Evolutionary conservation across 2,113 vertebrate species (phyloP).

Genomic region (Aramus guarauna): DNA sequence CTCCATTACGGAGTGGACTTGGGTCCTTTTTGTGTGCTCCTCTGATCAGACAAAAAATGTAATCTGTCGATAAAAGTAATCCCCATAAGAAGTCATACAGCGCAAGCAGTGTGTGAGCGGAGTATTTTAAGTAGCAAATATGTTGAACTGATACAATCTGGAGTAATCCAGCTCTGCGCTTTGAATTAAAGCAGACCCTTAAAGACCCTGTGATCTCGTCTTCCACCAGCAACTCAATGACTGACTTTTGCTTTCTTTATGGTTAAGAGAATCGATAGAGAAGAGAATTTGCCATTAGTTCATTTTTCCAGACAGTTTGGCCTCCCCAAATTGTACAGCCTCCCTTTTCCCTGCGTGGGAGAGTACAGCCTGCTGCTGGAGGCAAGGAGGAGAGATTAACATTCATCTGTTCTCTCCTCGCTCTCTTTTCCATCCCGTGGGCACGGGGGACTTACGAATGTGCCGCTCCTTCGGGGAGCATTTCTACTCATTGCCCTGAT

Average conservation of each 20-base stretch:
- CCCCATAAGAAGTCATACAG: neutral
- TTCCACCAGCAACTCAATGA: neutral
- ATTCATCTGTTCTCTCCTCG: constrained; percentile 20
- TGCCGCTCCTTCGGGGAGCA: accelerated
- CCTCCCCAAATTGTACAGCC: constrained; percentile 21
- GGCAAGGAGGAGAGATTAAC: constrained; percentile 26
- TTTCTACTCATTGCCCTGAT: neutral
- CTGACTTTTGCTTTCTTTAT: constrained; percentile 23
- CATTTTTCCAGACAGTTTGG: constrained; percentile 23
- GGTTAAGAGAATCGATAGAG: neutral
- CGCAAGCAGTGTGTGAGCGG: neutral
- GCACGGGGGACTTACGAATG: neutral
- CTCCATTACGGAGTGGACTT: accelerated
- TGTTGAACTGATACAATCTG: neutral
- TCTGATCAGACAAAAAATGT: neutral
- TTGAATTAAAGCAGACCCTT: neutral
- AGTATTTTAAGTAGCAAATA: accelerated
- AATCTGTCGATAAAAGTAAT: neutral
- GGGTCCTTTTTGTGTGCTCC: neutral
- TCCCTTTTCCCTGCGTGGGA: constrained; percentile 47
- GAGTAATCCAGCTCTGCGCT: neutral
- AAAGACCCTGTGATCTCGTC: neutral
- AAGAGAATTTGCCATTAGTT: neutral
- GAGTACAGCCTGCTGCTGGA: constrained; percentile 46
- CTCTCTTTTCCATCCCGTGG: neutral